Evolutionary conservation across 2,797 vertebrate genomes (phyloP), one percentile per base, ranked within the genome.

Genomic region (Rhinichthys osculus): DNA sequence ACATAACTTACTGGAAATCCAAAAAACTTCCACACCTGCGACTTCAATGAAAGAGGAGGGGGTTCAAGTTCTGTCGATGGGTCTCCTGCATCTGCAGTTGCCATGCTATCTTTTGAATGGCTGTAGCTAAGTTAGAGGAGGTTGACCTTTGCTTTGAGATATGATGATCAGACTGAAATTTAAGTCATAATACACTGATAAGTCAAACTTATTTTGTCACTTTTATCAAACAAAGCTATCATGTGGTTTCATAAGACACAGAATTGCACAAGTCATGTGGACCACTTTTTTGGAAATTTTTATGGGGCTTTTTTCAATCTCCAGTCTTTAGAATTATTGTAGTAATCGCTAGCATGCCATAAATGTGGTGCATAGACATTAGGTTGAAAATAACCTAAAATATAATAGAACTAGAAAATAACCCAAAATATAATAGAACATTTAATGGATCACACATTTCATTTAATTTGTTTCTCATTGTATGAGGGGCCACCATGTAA

Each of bases 381-480:
- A 38, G 9, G 1, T 67, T 67, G 8, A 67, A 69, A 84, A 84
- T 23, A 78, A 57, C 23, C 35, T 27, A 27, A 27, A 27, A 27
- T 27, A 27, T 27, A 27, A 27, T 27, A 27, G 27, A 27, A 27
- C 27, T 27, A 27, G 27, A 27, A 27, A 27, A 27, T 27, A 27
- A 27, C 27, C 27, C 1, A 27, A 27, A 27, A 27, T 27, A 27
- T 27, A 27, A 27, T 27, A 27, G 27, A 27, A 27, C 83, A 71
- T 71, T 85, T 72, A 62, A 79, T 72, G 40, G 52, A n/a, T 79
- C 83, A 40, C 35, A 78, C 27, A 38, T 33, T 82, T 71, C 33
- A 84, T 33, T 71, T 35, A 11, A 6, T 42, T 21, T 59, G 30
- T 17, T 40, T 33, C 4, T 50, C 59, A 9, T 83, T 52, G 42